Percentiles rank a stretch among this genome's conserved stretches.
These are phyloP conservation scores for Ecliptopera silaceata DNA, from an alignment of 2,888 invertebrate species.

Conservation along the genomic window DNA sequence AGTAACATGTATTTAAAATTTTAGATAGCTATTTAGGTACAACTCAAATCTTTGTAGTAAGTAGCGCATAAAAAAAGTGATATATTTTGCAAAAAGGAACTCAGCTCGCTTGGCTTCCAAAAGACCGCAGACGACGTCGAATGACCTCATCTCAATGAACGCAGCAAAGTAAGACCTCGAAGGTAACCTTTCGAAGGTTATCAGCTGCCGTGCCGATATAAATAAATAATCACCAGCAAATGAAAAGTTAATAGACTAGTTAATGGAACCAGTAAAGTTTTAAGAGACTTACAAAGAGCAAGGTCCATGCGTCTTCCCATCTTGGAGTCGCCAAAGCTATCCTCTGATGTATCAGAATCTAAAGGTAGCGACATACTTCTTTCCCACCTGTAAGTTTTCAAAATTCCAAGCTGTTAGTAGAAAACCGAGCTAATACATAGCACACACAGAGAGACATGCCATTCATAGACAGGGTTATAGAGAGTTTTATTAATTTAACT, in stretches of 20 bases:
- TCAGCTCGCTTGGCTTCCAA: slow-evolving; percentile 53
- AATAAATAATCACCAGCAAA: slow-evolving; percentile 78
- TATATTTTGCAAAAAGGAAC: slow-evolving; percentile 47
- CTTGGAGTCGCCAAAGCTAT: slow-evolving; percentile 72
- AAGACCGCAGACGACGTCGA: slow-evolving; percentile 48
- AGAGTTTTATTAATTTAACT: too few relatives aligned
- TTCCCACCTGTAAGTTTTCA: slow-evolving; percentile 82
- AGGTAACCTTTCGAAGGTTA: slow-evolving; percentile 53
- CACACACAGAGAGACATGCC: not conserved
- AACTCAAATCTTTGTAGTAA: too few relatives aligned
- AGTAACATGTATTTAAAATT: too few relatives aligned
- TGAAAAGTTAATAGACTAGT: slow-evolving; percentile 74
- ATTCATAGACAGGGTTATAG: not conserved
- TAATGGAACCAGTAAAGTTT: slow-evolving; percentile 36
- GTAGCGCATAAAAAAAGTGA: not conserved
- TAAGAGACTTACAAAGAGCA: slow-evolving; percentile 89
- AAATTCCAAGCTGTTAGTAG: slow-evolving; percentile 22
- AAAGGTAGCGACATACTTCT: slow-evolving; percentile 88
- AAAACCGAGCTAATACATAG: slow-evolving; percentile 16
- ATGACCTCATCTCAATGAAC: slow-evolving; percentile 49
- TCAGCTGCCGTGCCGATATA: slow-evolving; percentile 78
- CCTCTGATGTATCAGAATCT: slow-evolving; percentile 74
- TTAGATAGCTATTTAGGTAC: too few relatives aligned
- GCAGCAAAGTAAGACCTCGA: slow-evolving; percentile 53
- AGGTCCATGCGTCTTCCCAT: slow-evolving; percentile 90